Evolutionary conservation across 2,888 invertebrate species (phyloP).

Genomic region (Rapana venosa): DNA sequence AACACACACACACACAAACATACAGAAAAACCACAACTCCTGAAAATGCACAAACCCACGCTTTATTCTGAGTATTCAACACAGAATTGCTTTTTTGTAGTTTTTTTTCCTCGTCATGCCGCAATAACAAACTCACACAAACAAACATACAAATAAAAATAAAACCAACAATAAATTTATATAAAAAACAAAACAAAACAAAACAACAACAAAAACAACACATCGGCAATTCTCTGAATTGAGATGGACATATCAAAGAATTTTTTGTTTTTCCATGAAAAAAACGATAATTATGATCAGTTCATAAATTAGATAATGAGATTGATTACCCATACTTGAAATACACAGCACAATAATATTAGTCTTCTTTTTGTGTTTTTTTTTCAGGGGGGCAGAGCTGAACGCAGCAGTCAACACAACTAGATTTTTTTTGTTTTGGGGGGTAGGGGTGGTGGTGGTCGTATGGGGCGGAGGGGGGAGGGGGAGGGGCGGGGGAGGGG

Average conservation of each 20-base stretch:
- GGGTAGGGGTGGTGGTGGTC: too few relatives aligned
- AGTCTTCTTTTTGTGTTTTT: not conserved
- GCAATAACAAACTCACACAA: not conserved
- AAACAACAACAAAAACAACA: not conserved
- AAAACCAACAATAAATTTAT: not conserved
- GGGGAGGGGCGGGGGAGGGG: too few relatives aligned
- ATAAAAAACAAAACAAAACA: not conserved
- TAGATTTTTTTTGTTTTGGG: too few relatives aligned
- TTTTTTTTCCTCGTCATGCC: not conserved
- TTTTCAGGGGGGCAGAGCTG: too few relatives aligned
- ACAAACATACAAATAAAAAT: not conserved
- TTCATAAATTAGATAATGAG: not conserved
- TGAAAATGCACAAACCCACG: slow-evolving; percentile 36
- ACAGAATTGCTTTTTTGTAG: not conserved
- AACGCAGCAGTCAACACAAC: too few relatives aligned
- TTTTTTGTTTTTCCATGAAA: not conserved
- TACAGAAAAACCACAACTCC: not conserved
- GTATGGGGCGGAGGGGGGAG: too few relatives aligned
- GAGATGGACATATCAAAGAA: not conserved
- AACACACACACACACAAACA: slow-evolving; percentile 2
- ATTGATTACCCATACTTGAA: not conserved
- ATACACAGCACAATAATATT: not conserved
- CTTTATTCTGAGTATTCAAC: slow-evolving; percentile 44
- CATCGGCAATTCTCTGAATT: not conserved
- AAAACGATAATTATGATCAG: not conserved